These are phyloP conservation scores for Xestoiulus laeticollis DNA, from an alignment of 2,888 invertebrate species.

Conservation along the genomic window DNA sequence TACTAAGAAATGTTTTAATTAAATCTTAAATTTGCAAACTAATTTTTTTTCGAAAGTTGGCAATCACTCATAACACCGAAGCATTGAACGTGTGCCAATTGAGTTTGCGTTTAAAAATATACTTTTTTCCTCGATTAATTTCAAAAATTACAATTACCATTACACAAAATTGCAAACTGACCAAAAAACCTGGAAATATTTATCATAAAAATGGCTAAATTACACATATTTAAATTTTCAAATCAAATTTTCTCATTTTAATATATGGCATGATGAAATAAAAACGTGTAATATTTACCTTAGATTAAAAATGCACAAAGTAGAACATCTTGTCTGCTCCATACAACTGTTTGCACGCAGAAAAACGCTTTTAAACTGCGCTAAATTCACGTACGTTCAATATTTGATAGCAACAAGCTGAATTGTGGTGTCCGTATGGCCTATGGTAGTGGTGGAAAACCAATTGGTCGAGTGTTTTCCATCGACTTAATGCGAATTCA, in stretches of 20 bases:
- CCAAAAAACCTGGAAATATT: too few species aligned
- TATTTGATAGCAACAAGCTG: conserved; percentile 39
- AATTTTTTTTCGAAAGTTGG: neutral
- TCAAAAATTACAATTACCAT: too few species aligned
- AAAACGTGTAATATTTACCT: neutral
- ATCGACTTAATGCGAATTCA: neutral
- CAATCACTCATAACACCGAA: neutral
- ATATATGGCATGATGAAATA: neutral
- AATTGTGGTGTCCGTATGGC: neutral
- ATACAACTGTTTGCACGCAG: neutral
- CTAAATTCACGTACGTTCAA: neutral
- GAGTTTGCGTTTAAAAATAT: neutral
- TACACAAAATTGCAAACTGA: too few species aligned
- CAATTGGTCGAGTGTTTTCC: neutral
- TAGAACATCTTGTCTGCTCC: neutral
- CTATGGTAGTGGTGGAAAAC: neutral
- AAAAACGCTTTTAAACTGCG: neutral
- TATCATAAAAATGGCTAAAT: too few species aligned
- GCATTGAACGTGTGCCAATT: neutral
- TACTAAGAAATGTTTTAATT: too few species aligned
- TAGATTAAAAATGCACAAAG: conserved; percentile 17
- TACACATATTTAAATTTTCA: neutral
- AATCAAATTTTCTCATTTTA: neutral
- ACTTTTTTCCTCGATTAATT: neutral
- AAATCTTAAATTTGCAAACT: too few species aligned